Evolutionary conservation across 2,888 invertebrate species (phyloP), one percentile per base, ranked within the genome.

Genomic region (Rotaria socialis): DNA sequence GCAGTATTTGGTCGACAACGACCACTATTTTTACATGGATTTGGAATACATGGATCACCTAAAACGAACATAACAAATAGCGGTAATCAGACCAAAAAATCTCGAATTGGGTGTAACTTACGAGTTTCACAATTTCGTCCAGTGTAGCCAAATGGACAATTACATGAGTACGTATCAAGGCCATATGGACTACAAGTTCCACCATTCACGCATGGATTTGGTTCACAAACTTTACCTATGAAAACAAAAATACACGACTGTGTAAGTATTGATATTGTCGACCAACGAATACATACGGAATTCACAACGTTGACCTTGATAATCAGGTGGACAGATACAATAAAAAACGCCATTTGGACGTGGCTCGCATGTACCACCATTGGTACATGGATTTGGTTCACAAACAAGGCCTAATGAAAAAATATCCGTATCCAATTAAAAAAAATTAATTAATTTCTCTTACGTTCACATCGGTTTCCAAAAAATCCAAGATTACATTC

Each of bases 311-410:
- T 84, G 85, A 47, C 87, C 87, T 67, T 84, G 84, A 56, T 84
- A 87, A 14, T 85, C 87, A 27, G 84, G 52, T 84, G 84, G 50
- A 84, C 87, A 87, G 24, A 41, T n/a, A 27, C 87, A 87, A 35
- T 58, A 67, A 27, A 85, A 67, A 43, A 55, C 8, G 27, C 84
- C 85, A 60, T 87, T n/a, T n/a, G n/a, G n/a, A n/a, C n/a, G 84
- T 52, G 85, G 55, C 24, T 27, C 22, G 52, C 87, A 87, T 47
- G 85, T 67, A 58, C 87, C 87, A 10, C 85, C 85, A 50, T 87
- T 87, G 16, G 58, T 85, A 58, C 87, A 87, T n/a, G 87, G 87
- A 60, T 87, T 87, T 41, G 87, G 87, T 14, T 80, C 60, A 84
- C 87, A 87, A 1, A 87, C 60, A 86, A 85, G 85, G 60, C 86